phyloP scores from a whole-genome alignment of 2,797 vertebrate genomes.

The Schizothorax lantsangensis region DNA sequence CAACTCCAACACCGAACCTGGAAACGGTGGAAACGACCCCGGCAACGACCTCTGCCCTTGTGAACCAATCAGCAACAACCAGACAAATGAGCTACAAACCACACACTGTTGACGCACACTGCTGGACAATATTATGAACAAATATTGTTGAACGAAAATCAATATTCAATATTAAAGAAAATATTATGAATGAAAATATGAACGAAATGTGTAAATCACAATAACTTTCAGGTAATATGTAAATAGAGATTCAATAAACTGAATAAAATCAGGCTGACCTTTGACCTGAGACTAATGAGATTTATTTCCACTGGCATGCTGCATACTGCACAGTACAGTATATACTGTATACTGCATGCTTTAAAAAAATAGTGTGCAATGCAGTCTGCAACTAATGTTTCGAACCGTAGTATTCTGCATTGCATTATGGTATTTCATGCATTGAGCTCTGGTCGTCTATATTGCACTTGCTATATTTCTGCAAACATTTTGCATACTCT shows the following conservation, averaged over 20 bases:
- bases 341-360: background rate
- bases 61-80: slow-evolving; percentile 32
- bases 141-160: too few relatives aligned
- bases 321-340: background rate
- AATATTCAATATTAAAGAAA: too few relatives aligned
- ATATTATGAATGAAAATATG: background rate
- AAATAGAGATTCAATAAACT: background rate
- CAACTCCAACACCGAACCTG: slow-evolving; percentile 36
- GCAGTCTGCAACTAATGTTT: background rate
- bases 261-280: background rate
- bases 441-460: background rate
- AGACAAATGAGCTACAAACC: slow-evolving; percentile 48
- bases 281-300: background rate
- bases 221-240: background rate
- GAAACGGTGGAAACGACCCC: background rate
- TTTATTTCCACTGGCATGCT: background rate
- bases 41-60: slow-evolving; percentile 20
- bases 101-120: slow-evolving; percentile 48
- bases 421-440: background rate
- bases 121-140: background rate
- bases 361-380: background rate
- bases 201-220: background rate
- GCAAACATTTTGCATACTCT: background rate
- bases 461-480: background rate
- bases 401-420: background rate